These are phyloP conservation scores for Antechinus flavipes DNA, from an alignment of 2,113 vertebrate genomes.

Conservation along the genomic window DNA sequence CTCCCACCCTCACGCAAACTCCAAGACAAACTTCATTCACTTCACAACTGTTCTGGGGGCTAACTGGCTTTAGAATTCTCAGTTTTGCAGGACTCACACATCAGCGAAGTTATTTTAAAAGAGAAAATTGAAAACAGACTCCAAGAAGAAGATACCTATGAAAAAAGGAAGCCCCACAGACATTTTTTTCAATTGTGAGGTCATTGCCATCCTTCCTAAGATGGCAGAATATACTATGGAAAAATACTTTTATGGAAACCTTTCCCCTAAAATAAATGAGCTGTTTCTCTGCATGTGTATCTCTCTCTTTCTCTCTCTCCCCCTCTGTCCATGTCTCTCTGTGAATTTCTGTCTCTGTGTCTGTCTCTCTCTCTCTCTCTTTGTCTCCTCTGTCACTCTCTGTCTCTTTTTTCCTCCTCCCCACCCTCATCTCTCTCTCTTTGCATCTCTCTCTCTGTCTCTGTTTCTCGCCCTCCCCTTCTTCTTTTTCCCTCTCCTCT, in stretches of 20 bases:
- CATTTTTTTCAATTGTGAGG: background rate
- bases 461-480: background rate
- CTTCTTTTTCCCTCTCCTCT: too few relatives aligned
- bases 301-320: background rate
- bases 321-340: too few relatives aligned
- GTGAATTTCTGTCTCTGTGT: background rate
- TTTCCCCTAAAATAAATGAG: background rate
- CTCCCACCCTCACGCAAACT: background rate
- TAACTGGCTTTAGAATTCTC: background rate
- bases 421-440: too few relatives aligned
- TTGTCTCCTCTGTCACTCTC: too few relatives aligned
- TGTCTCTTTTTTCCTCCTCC: background rate
- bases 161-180: background rate
- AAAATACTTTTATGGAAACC: background rate
- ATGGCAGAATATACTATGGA: background rate
- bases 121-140: background rate
- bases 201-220: background rate
- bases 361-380: too few relatives aligned
- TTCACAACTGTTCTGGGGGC: background rate
- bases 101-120: background rate
- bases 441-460: background rate
- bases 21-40: background rate
- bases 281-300: background rate
- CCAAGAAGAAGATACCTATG: background rate
- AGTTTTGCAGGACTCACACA: background rate